Percentiles rank a stretch among this genome's conserved stretches.
These are phyloP conservation scores for Spicauda simplicius DNA, from an alignment of 2,888 invertebrate genomes.

Conservation along the genomic window DNA sequence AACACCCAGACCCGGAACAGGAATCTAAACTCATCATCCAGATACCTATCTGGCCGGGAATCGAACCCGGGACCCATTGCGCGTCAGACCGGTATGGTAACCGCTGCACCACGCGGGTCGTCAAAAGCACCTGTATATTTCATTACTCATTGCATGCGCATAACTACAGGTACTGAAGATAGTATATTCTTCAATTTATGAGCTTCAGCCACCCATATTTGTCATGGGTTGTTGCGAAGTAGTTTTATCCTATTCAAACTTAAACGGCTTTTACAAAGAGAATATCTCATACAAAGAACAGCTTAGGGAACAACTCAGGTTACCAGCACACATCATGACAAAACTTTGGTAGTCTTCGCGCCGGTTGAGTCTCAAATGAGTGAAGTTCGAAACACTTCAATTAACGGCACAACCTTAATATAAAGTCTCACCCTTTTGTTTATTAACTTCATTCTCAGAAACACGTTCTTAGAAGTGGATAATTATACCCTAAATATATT, in stretches of 20 bases:
- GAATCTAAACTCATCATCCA: no score
- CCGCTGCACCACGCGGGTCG: no score
- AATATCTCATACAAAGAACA: conserved; percentile 1
- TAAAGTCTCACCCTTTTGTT: conserved; percentile 11
- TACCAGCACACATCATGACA: conserved; percentile 2
- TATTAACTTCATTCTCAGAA: background rate
- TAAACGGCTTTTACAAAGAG: background rate
- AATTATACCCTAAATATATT: background rate
- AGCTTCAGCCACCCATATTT: background rate
- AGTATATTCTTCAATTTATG: background rate
- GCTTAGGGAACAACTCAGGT: conserved; percentile 1
- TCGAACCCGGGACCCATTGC: no score
- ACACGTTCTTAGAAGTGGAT: background rate
- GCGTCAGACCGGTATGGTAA: no score
- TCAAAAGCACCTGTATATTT: no score
- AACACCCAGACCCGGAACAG: no score
- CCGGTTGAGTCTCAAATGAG: conserved; percentile 2
- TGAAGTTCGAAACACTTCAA: conserved; percentile 18
- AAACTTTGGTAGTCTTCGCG: conserved; percentile 8
- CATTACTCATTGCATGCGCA: no score
- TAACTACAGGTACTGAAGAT: background rate
- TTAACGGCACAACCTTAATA: conserved; percentile 7
- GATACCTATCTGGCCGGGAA: no score
- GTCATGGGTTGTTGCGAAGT: background rate
- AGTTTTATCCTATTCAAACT: background rate